A percentile compares a stretch with the other conserved stretches of the same genome.
phyloP scores from a whole-genome alignment of 2,113 vertebrate species.

The Rhynchomys soricoides region DNA sequence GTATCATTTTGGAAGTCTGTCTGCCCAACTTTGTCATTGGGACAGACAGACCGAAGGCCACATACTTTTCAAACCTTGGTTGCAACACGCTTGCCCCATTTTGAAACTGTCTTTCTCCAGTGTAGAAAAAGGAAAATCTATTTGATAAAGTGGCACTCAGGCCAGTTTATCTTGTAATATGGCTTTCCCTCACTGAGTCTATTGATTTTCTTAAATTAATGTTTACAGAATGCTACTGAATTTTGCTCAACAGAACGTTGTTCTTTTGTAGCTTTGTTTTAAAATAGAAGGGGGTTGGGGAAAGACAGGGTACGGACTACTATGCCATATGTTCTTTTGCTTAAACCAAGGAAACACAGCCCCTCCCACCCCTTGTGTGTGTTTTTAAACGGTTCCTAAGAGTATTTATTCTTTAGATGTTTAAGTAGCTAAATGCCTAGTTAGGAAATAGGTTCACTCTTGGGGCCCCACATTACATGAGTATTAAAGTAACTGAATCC shows the following conservation, averaged over 20 bases:
- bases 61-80: conserved; percentile 93
- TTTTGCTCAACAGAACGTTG: conserved; percentile 90
- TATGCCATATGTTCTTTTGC: conserved; percentile 87
- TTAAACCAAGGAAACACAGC: conserved; percentile 84
- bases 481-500: neutral
- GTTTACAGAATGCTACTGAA: conserved; percentile 91
- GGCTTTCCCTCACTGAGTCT: conserved; percentile 90
- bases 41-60: conserved; percentile 90
- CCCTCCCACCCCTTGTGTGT: neutral
- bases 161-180: conserved; percentile 94
- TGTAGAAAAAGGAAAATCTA: conserved; percentile 92
- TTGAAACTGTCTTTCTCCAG: conserved; percentile 94
- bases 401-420: conserved; percentile 84
- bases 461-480: conserved; percentile 64
- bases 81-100: conserved; percentile 90
- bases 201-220: conserved; percentile 94
- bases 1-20: conserved; percentile 92
- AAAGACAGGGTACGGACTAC: conserved; percentile 81
- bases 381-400: conserved; percentile 85
- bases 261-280: conserved; percentile 90
- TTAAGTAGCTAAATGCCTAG: conserved; percentile 83
- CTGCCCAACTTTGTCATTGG: conserved; percentile 90
- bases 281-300: neutral
- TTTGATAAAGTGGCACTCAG: conserved; percentile 92
- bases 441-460: conserved; percentile 75